Conservation (phyloP, 2,113 vertebrate genomes). For the Daphoenositta chrysoptera region DNA sequence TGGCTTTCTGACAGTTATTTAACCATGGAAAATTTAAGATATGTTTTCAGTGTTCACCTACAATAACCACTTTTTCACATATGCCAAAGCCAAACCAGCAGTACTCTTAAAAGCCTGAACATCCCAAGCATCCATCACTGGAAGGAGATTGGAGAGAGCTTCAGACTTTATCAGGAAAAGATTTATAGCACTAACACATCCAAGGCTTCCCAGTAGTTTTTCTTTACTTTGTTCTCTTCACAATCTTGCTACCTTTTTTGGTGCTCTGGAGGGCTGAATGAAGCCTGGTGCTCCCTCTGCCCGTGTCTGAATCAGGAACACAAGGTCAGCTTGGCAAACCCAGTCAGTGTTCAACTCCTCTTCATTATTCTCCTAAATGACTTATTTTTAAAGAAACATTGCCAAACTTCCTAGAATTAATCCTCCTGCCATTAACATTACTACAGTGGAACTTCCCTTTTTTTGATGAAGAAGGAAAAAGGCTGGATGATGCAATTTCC, state of each 20-base stretch:
- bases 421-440: background rate
- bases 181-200: background rate
- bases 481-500: constrained; percentile 1
- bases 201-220: background rate
- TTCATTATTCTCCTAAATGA: background rate
- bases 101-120: background rate
- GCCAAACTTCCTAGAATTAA: background rate
- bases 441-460: background rate
- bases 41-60: background rate
- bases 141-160: background rate
- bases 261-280: background rate
- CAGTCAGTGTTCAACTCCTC: background rate
- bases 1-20: background rate
- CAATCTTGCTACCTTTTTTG: background rate
- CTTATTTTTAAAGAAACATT: background rate
- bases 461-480: background rate
- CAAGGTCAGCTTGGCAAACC: background rate
- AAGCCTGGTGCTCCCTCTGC: background rate
- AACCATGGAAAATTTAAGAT: background rate
- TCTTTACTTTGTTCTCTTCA: background rate
- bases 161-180: background rate
- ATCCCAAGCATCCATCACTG: background rate
- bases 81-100: background rate
- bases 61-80: background rate
- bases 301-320: background rate